Base-by-base conservation (phyloP, 2,888 invertebrate genomes). In the Tortrix viridana region DNA sequence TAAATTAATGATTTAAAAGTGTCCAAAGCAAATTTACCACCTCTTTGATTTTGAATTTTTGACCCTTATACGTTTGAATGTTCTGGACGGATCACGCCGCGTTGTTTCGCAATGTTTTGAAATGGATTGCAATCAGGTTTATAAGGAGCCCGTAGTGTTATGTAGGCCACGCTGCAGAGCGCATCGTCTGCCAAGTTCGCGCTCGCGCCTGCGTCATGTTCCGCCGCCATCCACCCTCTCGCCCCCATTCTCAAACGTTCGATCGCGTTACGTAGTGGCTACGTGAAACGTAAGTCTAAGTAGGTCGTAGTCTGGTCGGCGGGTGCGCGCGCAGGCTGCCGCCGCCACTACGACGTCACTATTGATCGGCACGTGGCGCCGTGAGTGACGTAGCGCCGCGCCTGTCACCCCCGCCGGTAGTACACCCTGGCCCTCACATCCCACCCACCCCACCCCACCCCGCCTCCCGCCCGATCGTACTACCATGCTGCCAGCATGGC, bases 311-410 rank as follows among this genome's bases (percentile, higher is more conserved):
- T 76, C 72, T 71, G 74, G 75, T 68, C 26, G 67, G 72, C 72
- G 65, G 74, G 67, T 83, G 92, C 88, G 86, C 89, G 91, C 88
- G 90, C 89, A 86, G 69, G 66, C 50, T 65, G 66, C 69, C 69
- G 68, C 71, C 68, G 68, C 73, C 73, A 75, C 81, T 78, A 79
- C 85, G 81, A 90, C 91, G 91, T 91, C 91, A 91, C 79, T 91
- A 92, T 92, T 86, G 92, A 92, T 92, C 89, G 86, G 84, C 90
- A 89, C 89, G 89, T 91, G 86, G 89, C 89, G 86, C 89, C 89
- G 87, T 87, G 80, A 85, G 82, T 91, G 89, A 91, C 92, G 91
- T 91, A 90, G 89, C 75, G 71, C 76, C 76, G 67, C 73, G 74
- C 74, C 72, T 74, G 82, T 80, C 50, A 37, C 37, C 50, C 37